Evolutionary conservation across 2,113 vertebrate species (phyloP).

Genomic region (Muscicapa adusta): DNA sequence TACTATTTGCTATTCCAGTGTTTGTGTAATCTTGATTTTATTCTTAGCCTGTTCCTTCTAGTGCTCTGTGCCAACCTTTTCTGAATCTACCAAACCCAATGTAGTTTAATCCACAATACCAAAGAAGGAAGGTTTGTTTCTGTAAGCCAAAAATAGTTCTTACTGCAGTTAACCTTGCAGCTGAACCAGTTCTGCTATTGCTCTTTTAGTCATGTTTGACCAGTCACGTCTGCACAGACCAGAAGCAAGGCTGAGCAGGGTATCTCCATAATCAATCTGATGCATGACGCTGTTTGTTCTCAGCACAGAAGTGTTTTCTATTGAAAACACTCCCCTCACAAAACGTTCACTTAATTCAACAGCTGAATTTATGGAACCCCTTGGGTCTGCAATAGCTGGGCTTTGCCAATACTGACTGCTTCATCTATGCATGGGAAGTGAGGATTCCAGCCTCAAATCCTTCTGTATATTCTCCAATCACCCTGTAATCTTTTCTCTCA

Average conservation of each 20-base stretch:
- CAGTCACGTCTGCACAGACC: neutral
- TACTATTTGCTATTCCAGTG: neutral
- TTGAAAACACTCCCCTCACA: neutral
- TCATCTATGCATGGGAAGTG: neutral
- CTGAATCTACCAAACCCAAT: neutral
- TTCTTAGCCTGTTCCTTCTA: neutral
- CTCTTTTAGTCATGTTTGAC: neutral
- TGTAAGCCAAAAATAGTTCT: neutral
- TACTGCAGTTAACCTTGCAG: neutral
- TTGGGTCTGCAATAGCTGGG: neutral
- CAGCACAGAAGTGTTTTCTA: neutral
- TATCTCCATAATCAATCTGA: neutral
- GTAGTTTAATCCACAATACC: neutral
- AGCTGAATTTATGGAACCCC: neutral
- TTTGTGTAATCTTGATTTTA: neutral
- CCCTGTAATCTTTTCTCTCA: neutral
- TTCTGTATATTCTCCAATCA: neutral
- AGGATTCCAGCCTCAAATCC: neutral
- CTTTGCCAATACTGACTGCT: neutral
- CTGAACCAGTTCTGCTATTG: neutral
- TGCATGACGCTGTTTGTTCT: accelerated
- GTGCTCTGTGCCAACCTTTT: neutral
- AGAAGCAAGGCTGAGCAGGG: neutral
- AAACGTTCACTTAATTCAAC: neutral
- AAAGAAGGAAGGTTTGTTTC: conserved; percentile 25